Base-by-base conservation (phyloP, 2,113 vertebrate genomes). In the Piprites chloris region DNA sequence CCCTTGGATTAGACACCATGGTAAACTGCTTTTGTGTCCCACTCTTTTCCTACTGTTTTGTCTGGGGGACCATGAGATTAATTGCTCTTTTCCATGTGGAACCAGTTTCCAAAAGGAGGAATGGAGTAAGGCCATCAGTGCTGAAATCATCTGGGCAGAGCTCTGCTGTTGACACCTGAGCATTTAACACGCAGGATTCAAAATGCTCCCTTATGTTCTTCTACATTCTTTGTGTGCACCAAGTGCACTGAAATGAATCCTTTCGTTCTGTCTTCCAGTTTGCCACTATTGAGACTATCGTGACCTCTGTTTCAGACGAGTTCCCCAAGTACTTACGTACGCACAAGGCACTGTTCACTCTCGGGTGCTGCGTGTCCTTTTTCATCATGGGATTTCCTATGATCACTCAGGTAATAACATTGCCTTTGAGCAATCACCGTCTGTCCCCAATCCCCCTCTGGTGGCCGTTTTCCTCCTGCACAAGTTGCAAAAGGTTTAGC, bases 341-440 rank as follows among this genome's bases (percentile, higher is more conserved):
- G 1, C 98, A 99, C 98, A 99, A 99, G 77, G 98, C 99, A 0
- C 78, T 99, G 80, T 99, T 99, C 97, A 99, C 99, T 4, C 97
- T 99, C 35, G 97, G 98, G 61, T 99, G 99, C 97, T 99, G 99
- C 7, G 4, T 96, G 59, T 93, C 76, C 69, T 99, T 99, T 98
- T 99, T 99, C 98, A 96, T 99, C 96, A 98, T 99, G 98, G 99
- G 99, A 14, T 99, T 99, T 78, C 99, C 99, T 32, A 99, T 99
- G 99, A 99, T 99, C 96, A 99, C 98, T 79, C 99, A 99, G 99
- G 99, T 99, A 97, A 96, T 41, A 37, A 2, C 3, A 3, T 5
- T 35, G 55, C 1, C 44, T 49, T 28, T n/a, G 37, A 67, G 55
- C 68, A 35, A 37, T 20, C 67, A 1, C 26, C 56, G 8, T 4